These are phyloP conservation scores for Porites cylindrica DNA, from an alignment of 92 coral and sea anemone species.

Conservation along the genomic window DNA sequence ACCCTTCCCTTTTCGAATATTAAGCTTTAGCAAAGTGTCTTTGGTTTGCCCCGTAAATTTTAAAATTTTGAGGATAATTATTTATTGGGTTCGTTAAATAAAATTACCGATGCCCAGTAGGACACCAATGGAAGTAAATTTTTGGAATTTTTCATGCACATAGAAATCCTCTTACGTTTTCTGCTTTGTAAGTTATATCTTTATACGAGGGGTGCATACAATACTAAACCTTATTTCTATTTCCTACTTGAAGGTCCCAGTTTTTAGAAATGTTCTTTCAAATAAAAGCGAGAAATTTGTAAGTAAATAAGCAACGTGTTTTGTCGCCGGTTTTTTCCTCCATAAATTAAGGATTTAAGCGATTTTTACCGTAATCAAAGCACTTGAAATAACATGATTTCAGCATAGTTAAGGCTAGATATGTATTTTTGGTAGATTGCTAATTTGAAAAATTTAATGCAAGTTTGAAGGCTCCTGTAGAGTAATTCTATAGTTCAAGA, in stretches of 20 bases:
- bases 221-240: neutral
- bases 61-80: neutral
- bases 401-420: too few species aligned
- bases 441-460: neutral
- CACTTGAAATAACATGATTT: too few species aligned
- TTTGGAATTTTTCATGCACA: neutral
- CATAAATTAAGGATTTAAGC: too few species aligned
- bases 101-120: neutral
- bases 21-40: neutral
- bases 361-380: too few species aligned
- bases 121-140: too few species aligned
- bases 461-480: neutral
- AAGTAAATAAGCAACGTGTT: neutral
- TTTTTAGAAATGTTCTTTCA: neutral
- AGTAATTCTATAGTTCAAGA: neutral
- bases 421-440: too few species aligned
- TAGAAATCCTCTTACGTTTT: too few species aligned
- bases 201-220: neutral
- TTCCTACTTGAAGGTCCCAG: neutral
- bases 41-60: neutral
- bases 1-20: neutral
- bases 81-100: neutral
- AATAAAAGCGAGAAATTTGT: neutral
- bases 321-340: neutral
- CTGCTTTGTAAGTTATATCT: neutral